These are phyloP conservation scores for Andricus curvator DNA, from an alignment of 2,888 invertebrate genomes.

Conservation along the genomic window DNA sequence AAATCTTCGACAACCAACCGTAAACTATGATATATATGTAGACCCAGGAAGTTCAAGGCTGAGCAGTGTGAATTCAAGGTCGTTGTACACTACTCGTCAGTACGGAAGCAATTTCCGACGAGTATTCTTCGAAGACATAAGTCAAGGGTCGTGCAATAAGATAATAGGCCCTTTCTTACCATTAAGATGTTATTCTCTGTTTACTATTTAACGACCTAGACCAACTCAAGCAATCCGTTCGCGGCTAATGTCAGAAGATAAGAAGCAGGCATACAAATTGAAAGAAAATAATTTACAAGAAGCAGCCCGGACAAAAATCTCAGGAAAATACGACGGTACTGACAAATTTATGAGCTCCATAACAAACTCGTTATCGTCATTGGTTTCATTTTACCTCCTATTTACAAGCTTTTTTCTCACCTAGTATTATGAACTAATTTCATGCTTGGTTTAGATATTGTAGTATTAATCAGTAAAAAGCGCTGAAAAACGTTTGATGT, in stretches of 20 bases:
- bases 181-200: constrained; percentile 60
- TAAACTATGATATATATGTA: neutral
- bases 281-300: constrained; percentile 64
- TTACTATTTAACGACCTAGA: constrained; percentile 60
- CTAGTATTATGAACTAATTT: neutral
- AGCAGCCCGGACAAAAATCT: constrained; percentile 51
- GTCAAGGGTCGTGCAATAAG: constrained; percentile 35
- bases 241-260: constrained; percentile 50
- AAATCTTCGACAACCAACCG: neutral
- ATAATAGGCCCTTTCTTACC: constrained; percentile 50
- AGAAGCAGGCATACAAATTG: constrained; percentile 64
- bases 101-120: constrained; percentile 25
- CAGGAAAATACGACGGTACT: constrained; percentile 53
- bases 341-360: constrained; percentile 68
- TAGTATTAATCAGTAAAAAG: neutral
- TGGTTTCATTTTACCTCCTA: constrained; percentile 28
- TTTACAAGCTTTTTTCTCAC: constrained; percentile 23
- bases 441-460: neutral
- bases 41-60: constrained; percentile 22
- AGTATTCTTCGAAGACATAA: constrained; percentile 19
- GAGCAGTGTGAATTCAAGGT: constrained; percentile 20
- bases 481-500: neutral
- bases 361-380: constrained; percentile 53
- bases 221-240: constrained; percentile 40
- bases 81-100: constrained; percentile 8